A percentile compares a stretch with the other conserved stretches of the same genome.
Conservation (phyloP, 2,113 vertebrate species). For the Odocoileus virginianus region DNA sequence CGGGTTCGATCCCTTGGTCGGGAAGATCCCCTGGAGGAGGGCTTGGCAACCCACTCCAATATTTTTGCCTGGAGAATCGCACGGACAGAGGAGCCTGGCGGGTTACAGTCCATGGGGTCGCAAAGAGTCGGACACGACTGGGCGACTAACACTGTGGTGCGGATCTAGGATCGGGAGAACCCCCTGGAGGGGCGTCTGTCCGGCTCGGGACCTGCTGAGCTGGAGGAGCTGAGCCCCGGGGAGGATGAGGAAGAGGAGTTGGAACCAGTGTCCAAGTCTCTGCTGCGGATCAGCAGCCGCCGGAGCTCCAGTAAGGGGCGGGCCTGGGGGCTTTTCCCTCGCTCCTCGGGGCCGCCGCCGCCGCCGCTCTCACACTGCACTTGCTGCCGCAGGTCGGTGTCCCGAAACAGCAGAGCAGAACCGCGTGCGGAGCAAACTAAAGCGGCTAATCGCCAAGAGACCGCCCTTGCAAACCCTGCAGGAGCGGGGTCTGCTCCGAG, state of each 20-base stretch:
- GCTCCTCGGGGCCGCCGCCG: rapidly evolving
- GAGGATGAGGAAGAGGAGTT: constrained; percentile 84
- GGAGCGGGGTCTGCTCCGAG: constrained; percentile 94
- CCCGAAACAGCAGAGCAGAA: constrained; percentile 74
- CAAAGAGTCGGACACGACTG: neutral
- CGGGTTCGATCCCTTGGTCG: neutral
- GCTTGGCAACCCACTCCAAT: neutral
- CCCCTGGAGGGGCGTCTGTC: constrained; percentile 87
- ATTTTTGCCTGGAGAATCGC: neutral
- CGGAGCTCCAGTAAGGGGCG: constrained; percentile 45
- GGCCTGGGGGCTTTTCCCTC: rapidly evolving
- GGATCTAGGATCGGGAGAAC: constrained; percentile 88
- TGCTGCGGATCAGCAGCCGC: constrained; percentile 27
- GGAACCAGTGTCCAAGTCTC: neutral
- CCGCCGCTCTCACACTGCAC: neutral
- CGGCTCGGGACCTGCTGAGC: constrained; percentile 81
- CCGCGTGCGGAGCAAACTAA: constrained; percentile 88
- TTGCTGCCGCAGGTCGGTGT: constrained; percentile 25
- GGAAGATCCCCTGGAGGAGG: neutral
- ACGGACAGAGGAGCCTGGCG: neutral
- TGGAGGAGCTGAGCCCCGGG: constrained; percentile 85
- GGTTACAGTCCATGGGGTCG: neutral
- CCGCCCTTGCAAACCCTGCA: constrained; percentile 91
- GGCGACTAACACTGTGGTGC: neutral
- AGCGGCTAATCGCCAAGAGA: constrained; percentile 89